These are phyloP conservation scores for Caenorhabditis remanei DNA, from an alignment of 1,140 invertebrate genomes.

Conservation along the genomic window DNA sequence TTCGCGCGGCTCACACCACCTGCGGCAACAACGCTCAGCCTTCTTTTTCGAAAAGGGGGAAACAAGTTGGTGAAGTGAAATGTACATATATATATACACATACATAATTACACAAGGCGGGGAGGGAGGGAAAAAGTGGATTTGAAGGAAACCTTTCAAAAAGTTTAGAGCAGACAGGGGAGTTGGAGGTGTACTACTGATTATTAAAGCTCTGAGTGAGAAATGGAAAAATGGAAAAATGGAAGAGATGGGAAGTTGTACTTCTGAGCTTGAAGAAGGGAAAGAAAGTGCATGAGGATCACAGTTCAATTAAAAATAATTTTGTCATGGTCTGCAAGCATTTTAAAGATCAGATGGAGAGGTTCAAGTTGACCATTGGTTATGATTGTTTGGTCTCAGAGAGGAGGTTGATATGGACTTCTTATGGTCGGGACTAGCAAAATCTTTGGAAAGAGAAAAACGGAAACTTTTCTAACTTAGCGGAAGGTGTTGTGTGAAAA, in stretches of 20 bases:
- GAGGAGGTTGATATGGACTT: too few species aligned
- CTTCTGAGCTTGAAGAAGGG: background rate
- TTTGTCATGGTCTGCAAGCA: background rate
- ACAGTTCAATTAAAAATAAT: background rate
- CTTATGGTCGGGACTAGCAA: too few species aligned
- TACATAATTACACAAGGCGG: constrained; percentile 24
- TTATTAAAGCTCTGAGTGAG: too few species aligned
- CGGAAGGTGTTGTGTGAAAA: too few species aligned
- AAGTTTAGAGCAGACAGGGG: too few species aligned
- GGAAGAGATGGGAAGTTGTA: background rate
- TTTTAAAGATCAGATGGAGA: background rate
- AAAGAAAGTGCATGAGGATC: background rate
- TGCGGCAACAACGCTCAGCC: background rate
- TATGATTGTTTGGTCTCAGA: too few species aligned
- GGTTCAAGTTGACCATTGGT: background rate
- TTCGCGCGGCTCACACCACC: constrained; percentile 42
- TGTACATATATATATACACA: background rate
- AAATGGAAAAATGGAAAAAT: background rate
- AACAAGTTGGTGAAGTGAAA: constrained; percentile 23
- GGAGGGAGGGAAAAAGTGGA: constrained; percentile 4
- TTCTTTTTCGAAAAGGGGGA: background rate
- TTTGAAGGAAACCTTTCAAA: constrained; percentile 53
- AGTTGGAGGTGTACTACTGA: constrained; percentile 13
- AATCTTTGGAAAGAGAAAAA: too few species aligned
- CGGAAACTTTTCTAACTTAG: too few species aligned